phyloP scores from a whole-genome alignment of 2,888 invertebrate species.

The Cyrtodaria siliqua region DNA sequence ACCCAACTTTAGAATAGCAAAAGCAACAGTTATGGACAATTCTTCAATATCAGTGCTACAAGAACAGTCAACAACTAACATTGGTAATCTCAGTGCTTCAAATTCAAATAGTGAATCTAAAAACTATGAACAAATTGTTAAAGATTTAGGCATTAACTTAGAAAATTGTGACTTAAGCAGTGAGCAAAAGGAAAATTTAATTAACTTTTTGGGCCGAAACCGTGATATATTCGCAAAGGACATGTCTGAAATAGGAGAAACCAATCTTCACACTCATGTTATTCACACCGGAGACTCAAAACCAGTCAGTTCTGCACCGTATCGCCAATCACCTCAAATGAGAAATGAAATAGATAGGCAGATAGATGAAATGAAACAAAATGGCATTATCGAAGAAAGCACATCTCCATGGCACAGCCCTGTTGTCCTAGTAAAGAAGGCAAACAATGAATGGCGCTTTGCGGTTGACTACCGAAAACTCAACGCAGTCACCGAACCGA shows the following conservation, averaged over 20 bases:
- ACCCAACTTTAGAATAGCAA: constrained; percentile 7
- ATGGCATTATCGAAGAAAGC: constrained; percentile 16
- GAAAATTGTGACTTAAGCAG: neutral
- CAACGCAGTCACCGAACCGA: constrained; percentile 28
- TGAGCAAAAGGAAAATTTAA: neutral
- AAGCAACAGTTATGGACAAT: neutral
- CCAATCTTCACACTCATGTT: constrained; percentile 13
- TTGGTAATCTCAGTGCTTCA: constrained; percentile 2
- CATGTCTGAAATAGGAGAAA: constrained; percentile 25
- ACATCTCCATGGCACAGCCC: constrained; percentile 23
- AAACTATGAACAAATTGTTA: constrained; percentile 8
- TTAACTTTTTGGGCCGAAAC: constrained; percentile 8
- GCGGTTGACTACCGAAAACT: constrained; percentile 24
- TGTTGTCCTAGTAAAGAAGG: constrained; percentile 38
- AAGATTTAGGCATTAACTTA: constrained; percentile 21
- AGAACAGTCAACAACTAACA: neutral
- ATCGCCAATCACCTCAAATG: constrained; percentile 23
- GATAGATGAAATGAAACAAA: constrained; percentile 13
- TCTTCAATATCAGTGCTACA: constrained; percentile 4
- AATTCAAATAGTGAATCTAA: neutral
- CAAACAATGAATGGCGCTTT: constrained; percentile 34
- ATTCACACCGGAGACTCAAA: constrained; percentile 27
- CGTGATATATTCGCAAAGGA: constrained; percentile 28
- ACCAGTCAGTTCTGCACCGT: constrained; percentile 28
- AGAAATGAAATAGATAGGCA: constrained; percentile 21